phyloP scores from a whole-genome alignment of 2,797 vertebrate genomes.

The Zalophus californianus region DNA sequence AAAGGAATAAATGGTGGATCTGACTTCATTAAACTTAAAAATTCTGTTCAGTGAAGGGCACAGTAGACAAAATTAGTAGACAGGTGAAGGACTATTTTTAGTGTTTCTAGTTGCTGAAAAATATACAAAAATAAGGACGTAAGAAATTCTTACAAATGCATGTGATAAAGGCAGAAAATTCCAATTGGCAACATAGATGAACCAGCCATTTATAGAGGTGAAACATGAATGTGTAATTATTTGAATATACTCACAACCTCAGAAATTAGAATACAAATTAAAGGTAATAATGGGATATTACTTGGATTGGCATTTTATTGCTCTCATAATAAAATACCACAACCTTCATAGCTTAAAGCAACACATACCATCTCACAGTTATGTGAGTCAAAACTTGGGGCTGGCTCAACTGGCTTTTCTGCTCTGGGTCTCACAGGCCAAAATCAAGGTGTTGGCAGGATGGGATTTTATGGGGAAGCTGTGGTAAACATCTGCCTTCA shows the following conservation, averaged over 20 bases:
- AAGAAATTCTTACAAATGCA: neutral
- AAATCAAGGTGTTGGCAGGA: neutral
- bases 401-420: neutral
- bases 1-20: neutral
- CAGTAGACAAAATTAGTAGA: neutral
- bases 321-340: neutral
- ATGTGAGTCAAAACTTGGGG: neutral
- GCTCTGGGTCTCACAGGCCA: neutral
- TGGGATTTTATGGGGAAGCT: neutral
- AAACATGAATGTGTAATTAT: neutral
- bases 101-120: neutral
- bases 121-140: neutral
- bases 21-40: neutral
- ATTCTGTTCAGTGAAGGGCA: neutral
- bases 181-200: neutral
- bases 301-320: neutral
- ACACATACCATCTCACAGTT: neutral
- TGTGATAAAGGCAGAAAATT: neutral
- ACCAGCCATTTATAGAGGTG: neutral
- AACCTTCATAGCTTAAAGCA: neutral
- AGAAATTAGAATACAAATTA: neutral
- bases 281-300: neutral
- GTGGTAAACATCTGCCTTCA: neutral
- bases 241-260: neutral
- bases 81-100: neutral